These are phyloP conservation scores for Acromyrmex charruanus DNA, from an alignment of 1,140 invertebrate genomes.

Conservation along the genomic window DNA sequence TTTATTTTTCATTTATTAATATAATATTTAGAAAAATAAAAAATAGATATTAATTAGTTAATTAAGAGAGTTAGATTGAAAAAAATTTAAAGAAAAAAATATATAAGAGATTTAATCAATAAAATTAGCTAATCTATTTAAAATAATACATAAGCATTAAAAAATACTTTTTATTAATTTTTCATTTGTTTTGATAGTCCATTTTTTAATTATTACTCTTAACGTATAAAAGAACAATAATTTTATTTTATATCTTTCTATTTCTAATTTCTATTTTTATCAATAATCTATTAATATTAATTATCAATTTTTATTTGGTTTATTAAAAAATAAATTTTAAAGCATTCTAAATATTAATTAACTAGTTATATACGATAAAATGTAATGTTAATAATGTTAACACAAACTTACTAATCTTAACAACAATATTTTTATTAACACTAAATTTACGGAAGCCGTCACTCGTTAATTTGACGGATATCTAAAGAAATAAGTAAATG, in stretches of 20 bases:
- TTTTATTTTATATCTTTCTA: too few species aligned
- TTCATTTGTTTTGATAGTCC: neutral
- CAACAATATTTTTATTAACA: neutral
- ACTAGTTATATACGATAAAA: too few species aligned
- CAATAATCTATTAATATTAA: neutral
- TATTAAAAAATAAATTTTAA: neutral
- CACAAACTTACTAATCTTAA: neutral
- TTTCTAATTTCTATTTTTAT: too few species aligned
- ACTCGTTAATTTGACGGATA: too few species aligned
- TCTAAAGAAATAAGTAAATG: too few species aligned
- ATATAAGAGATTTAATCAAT: neutral
- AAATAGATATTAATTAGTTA: neutral
- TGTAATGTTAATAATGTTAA: neutral
- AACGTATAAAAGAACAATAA: too few species aligned
- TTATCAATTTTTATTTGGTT: neutral
- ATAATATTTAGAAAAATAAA: neutral
- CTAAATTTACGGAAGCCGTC: too few species aligned
- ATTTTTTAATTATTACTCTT: too few species aligned
- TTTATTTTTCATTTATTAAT: neutral
- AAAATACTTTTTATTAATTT: neutral
- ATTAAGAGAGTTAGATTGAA: neutral
- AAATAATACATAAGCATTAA: neutral
- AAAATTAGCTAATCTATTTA: neutral
- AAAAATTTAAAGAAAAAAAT: neutral
- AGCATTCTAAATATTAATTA: too few species aligned